Evolutionary conservation across 2,888 invertebrate species (phyloP).

Genomic region (Thelaira solivaga): DNA sequence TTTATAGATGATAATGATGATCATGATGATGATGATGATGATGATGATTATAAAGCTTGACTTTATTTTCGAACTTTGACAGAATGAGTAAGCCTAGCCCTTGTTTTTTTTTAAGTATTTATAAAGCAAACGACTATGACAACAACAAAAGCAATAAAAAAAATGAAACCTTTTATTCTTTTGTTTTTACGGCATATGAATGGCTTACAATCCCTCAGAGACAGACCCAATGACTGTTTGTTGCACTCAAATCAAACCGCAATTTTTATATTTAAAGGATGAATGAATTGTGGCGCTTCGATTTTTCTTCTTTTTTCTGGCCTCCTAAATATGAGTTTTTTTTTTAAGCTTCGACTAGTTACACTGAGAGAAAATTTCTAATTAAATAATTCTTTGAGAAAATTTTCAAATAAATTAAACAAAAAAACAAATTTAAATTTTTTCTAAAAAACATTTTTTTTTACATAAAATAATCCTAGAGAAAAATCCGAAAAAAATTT

Average conservation of each 20-base stretch:
- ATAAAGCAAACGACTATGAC: slow-evolving; percentile 25
- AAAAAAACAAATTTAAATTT: too few relatives aligned
- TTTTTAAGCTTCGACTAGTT: background rate
- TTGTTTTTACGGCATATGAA: slow-evolving; percentile 42
- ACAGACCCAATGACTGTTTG: slow-evolving; percentile 36
- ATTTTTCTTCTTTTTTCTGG: slow-evolving; percentile 11
- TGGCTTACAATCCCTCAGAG: slow-evolving; percentile 47
- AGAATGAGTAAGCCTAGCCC: slow-evolving; percentile 62
- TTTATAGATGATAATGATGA: slow-evolving; percentile 32
- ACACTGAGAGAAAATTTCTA: slow-evolving; percentile 6
- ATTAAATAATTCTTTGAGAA: too few relatives aligned
- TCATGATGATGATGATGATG: slow-evolving; percentile 49
- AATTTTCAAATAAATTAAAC: too few relatives aligned
- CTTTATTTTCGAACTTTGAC: slow-evolving; percentile 63
- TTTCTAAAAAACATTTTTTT: too few relatives aligned
- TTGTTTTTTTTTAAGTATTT: slow-evolving; percentile 51
- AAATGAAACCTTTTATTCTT: slow-evolving; percentile 45
- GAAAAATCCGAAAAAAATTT: too few relatives aligned
- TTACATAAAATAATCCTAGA: too few relatives aligned
- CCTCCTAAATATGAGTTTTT: slow-evolving; percentile 32
- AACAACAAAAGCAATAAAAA: slow-evolving; percentile 33
- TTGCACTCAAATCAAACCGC: slow-evolving; percentile 57
- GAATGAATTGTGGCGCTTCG: slow-evolving; percentile 63
- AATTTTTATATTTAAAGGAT: slow-evolving; percentile 60
- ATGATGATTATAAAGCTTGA: slow-evolving; percentile 52